Evolutionary conservation across 2,113 vertebrate species (phyloP), one percentile per base, ranked within the genome.

Genomic region (Enhydra lutris): DNA sequence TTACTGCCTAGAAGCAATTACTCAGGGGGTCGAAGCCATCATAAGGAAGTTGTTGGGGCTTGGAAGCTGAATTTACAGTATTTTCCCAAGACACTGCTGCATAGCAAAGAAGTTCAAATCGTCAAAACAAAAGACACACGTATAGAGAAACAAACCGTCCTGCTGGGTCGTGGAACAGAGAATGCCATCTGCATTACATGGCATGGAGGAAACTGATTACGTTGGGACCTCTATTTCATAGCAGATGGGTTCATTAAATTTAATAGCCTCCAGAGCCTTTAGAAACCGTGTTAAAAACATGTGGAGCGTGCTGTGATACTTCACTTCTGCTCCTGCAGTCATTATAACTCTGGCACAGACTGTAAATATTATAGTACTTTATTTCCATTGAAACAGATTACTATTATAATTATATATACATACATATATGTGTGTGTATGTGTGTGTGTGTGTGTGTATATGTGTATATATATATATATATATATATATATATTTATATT

Each of bases 221-320:
- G 91, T 97, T 98, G 99, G 98, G 98, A 98, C 98, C 98, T 99
- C 98, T 98, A 98, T 99, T 99, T 98, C 98, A 98, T 98, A 99
- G 98, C 99, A 99, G 99, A 99, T 99, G 99, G 99, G 99, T 99
- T 99, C 99, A 99, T 99, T 99, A 99, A 99, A 99, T 99, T 98
- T 99, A 99, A 99, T 99, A 99, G 99, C 98, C 99, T 99, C 99
- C 98, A 99, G 99, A 99, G 99, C 99, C 98, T 99, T 99, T 98
- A 98, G 98, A 98, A 98, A 99, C 98, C 97, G 98, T 99, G 99
- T 99, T 99, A 99, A 98, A 98, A 99, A 99, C 99, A 99, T 99
- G 99, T 98, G 98, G 99, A 99, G 99, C 99, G 99, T 99, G 99
- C 99, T 99, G 99, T 97, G 99, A 98, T 98, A 99, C 98, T 99